Percentiles rank a stretch among this genome's conserved stretches.
Evolutionary conservation across 1,140 invertebrate genomes (phyloP).

Genomic region (Halotydeus destructor): DNA sequence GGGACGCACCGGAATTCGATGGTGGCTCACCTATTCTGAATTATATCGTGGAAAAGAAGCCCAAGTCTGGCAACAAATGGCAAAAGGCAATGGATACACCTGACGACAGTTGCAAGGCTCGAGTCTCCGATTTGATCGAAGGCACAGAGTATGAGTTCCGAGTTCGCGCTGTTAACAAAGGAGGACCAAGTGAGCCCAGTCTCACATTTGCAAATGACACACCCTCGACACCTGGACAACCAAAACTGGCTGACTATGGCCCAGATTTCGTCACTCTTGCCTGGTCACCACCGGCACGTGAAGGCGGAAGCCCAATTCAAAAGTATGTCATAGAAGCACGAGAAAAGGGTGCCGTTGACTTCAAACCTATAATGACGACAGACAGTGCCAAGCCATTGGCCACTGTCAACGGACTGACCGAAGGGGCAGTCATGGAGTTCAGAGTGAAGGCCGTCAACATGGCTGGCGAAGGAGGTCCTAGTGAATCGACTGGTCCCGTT

Average conservation of each 20-base stretch:
- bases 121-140: constrained; percentile 68
- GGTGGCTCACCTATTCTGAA: constrained; percentile 69
- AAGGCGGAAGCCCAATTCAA: constrained; percentile 84
- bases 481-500: constrained; percentile 20
- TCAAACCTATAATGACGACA: background rate
- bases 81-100: constrained; percentile 71
- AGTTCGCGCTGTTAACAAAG: constrained; percentile 75
- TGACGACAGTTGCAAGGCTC: constrained; percentile 51
- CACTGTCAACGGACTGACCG: constrained; percentile 42
- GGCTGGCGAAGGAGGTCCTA: constrained; percentile 79
- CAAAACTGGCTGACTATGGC: constrained; percentile 73
- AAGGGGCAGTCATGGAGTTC: constrained; percentile 90
- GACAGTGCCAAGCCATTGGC: constrained; percentile 37
- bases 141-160: constrained; percentile 77
- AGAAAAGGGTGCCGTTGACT: constrained; percentile 36
- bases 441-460: constrained; percentile 90
- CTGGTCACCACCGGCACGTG: constrained; percentile 76
- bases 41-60: constrained; percentile 79
- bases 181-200: constrained; percentile 76
- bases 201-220: constrained; percentile 81
- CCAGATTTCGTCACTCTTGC: constrained; percentile 49
- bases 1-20: constrained; percentile 73
- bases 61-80: constrained; percentile 81
- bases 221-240: constrained; percentile 78
- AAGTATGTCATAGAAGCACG: constrained; percentile 88